Conservation (phyloP, 2,888 invertebrate genomes). For the Hololepta plana region DNA sequence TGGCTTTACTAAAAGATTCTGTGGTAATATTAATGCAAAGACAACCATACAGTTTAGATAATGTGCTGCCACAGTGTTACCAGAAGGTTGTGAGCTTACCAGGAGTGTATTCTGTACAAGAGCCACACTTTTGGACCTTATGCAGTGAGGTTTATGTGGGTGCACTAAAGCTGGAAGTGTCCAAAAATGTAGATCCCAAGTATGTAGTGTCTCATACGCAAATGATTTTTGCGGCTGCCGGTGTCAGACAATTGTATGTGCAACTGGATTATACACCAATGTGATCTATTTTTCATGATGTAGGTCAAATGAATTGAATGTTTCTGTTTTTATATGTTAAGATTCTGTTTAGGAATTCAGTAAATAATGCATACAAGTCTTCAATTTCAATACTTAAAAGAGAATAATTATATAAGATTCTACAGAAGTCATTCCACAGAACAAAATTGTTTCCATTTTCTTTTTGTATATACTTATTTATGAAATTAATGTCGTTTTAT, state of each 20-base stretch:
- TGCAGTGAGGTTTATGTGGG: slow-evolving; percentile 90
- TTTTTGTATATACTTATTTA: too few relatives aligned
- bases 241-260: slow-evolving; percentile 80
- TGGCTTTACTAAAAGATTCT: slow-evolving; percentile 73
- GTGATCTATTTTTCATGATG: slow-evolving; percentile 28
- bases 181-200: slow-evolving; percentile 77
- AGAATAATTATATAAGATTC: too few relatives aligned
- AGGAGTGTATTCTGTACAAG: slow-evolving; percentile 90
- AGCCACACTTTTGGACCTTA: slow-evolving; percentile 96
- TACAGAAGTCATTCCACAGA: too few relatives aligned
- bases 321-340: slow-evolving; percentile 1
- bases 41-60: slow-evolving; percentile 69
- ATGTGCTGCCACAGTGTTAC: slow-evolving; percentile 70
- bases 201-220: slow-evolving; percentile 87
- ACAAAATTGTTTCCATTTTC: too few relatives aligned
- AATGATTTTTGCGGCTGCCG: slow-evolving; percentile 84
- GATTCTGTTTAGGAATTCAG: too few relatives aligned
- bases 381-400: too few relatives aligned
- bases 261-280: slow-evolving; percentile 82
- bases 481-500: too few relatives aligned
- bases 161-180: slow-evolving; percentile 88
- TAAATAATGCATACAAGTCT: too few relatives aligned
- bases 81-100: slow-evolving; percentile 71
- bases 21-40: slow-evolving; percentile 86
- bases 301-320: neutral